A percentile compares a stretch with the other conserved stretches of the same genome.
Evolutionary conservation across 2,797 vertebrate genomes (phyloP).

Genomic region (Enteromius viviparus): DNA sequence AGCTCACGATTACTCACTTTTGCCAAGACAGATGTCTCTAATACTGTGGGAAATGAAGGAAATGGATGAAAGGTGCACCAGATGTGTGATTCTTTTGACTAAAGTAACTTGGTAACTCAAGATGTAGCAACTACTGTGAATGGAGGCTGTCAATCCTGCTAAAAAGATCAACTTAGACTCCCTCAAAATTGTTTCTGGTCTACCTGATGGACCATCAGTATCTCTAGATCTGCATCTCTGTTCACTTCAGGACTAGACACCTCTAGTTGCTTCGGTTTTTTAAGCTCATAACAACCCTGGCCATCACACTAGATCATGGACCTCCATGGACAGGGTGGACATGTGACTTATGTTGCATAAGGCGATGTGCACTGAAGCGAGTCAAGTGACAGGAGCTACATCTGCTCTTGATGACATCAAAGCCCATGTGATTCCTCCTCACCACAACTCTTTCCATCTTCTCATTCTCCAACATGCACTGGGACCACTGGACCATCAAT

Average conservation of each 20-base stretch:
- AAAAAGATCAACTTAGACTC: not conserved
- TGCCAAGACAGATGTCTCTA: not conserved
- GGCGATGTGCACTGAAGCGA: constrained; percentile 45
- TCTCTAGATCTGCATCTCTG: not conserved
- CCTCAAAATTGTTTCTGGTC: not conserved
- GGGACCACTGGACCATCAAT: not conserved
- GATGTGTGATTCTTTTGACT: constrained; percentile 24
- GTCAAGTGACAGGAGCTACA: constrained; percentile 23
- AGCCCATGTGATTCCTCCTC: constrained; percentile 51
- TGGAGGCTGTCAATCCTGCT: not conserved
- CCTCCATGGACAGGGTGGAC: constrained; percentile 18
- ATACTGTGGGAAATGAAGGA: not conserved
- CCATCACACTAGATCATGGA: constrained; percentile 42
- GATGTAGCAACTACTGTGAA: not conserved
- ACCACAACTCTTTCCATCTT: constrained; percentile 20
- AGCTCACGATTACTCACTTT: constrained; percentile 10
- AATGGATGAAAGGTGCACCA: not conserved
- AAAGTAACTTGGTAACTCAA: not conserved
- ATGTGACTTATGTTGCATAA: constrained; percentile 57
- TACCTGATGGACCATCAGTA: not conserved
- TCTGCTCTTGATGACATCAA: constrained; percentile 56
- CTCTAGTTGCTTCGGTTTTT: not conserved
- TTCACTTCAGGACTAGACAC: not conserved
- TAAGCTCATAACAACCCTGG: not conserved
- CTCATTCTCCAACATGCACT: constrained; percentile 31